Evolutionary conservation across 1,140 invertebrate genomes (phyloP).

Genomic region (Drosophila kikkawai): DNA sequence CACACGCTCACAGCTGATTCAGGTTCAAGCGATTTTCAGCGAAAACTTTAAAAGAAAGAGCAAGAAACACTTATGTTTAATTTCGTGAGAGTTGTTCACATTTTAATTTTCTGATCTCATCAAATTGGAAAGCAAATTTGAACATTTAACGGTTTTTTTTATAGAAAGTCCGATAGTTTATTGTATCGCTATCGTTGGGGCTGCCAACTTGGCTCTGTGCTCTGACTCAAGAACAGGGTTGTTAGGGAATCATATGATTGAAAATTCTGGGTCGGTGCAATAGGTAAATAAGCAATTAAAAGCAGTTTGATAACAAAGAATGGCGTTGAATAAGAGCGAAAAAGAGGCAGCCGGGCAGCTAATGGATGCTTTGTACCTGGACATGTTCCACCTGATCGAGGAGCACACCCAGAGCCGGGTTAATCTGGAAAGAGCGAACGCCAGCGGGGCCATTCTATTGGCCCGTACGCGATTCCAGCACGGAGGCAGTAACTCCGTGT

Average conservation of each 20-base stretch:
- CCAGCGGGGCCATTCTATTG: slow-evolving; percentile 70
- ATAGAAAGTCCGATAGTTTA: not conserved
- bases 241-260: slow-evolving; percentile 65
- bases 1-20: slow-evolving; percentile 6
- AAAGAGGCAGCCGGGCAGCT: slow-evolving; percentile 62
- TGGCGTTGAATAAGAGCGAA: slow-evolving; percentile 35
- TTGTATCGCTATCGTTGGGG: not conserved
- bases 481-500: slow-evolving; percentile 63
- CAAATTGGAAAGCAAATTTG: too few species aligned
- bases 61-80: not conserved
- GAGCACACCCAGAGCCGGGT: slow-evolving; percentile 67
- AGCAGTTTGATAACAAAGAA: not conserved
- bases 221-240: slow-evolving; percentile 21
- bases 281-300: slow-evolving; percentile 18
- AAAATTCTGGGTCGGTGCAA: slow-evolving; percentile 11
- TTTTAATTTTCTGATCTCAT: too few species aligned
- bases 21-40: not conserved
- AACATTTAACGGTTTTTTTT: not conserved
- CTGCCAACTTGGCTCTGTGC: slow-evolving; percentile 25
- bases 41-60: not conserved
- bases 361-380: slow-evolving; percentile 69
- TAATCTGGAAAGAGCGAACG: slow-evolving; percentile 68
- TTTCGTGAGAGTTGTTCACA: too few species aligned
- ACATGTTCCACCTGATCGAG: slow-evolving; percentile 80
- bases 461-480: slow-evolving; percentile 79